phyloP scores from a whole-genome alignment of 1,140 invertebrate genomes.

The Drosophila quadrilineata region DNA sequence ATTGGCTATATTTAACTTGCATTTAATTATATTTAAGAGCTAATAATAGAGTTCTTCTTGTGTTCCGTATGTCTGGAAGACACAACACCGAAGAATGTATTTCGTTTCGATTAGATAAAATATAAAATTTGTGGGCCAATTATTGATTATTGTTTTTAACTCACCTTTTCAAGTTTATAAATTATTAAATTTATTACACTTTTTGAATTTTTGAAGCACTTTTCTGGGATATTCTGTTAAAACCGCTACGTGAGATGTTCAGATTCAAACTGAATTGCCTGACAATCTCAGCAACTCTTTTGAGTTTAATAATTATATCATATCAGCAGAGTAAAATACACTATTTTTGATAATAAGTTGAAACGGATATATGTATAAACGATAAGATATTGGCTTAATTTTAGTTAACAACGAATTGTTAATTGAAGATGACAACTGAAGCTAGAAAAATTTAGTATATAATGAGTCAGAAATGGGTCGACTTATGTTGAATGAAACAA shows the following conservation, averaged over 20 bases:
- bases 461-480: neutral
- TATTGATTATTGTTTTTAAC: neutral
- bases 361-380: neutral
- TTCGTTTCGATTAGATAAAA: no score
- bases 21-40: no score
- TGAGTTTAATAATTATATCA: neutral
- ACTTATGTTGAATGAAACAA: no score
- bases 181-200: no score
- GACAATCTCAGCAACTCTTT: neutral
- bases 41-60: no score
- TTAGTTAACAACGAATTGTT: neutral
- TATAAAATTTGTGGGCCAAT: no score
- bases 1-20: no score
- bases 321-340: neutral
- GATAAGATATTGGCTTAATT: conserved; percentile 17
- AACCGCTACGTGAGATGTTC: neutral
- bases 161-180: no score
- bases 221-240: neutral
- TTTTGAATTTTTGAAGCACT: neutral
- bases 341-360: conserved; percentile 28
- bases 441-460: neutral
- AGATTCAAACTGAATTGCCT: conserved; percentile 22
- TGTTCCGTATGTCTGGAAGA: no score
- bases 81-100: no score
- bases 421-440: neutral